Evolutionary conservation across 2,888 invertebrate genomes (phyloP), one percentile per base, ranked within the genome.

Genomic region (Stratiomys singularior): DNA sequence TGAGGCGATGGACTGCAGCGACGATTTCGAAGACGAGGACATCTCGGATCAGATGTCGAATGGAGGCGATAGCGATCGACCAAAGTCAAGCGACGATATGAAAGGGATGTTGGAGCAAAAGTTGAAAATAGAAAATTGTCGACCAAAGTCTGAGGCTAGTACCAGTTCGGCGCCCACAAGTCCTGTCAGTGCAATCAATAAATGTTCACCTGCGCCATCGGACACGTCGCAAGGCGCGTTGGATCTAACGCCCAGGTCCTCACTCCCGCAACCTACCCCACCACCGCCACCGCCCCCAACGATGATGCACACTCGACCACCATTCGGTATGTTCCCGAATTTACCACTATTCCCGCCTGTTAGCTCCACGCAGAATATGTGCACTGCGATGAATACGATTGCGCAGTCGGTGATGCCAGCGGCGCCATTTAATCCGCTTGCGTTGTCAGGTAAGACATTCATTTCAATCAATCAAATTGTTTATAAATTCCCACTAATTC

Each of bases 371-470:
- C 92, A 92, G 81, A 90, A 93, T 84, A 93, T 94, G 89, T 92
- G 93, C 83, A 91, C 92, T 80, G 94, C 95, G 81, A 89, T 95
- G 84, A 94, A 94, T 79, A 93, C 95, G 81, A 90, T 95, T 83
- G 94, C 95, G 77, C 94, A 94, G 47, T 92, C 93, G 56, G 92
- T 93, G 82, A 91, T 95, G 85, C 94, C 94, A 82, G 93, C 94
- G 83, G 93, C 94, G 79, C 93, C 94, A 81, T 95, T 95, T 90
- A 95, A 95, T 90, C 95, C 95, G 83, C 91, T 96, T 86, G 93
- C 95, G 88, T 91, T 96, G 85, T 94, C 95, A 85, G 87, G 87
- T 80, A 85, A 86, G 82, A 15, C 4, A 52, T 52, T 52, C 15
- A 52, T n/a, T n/a, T n/a, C 52, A 15, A 52, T n/a, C 7, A 9